Conservation (phyloP, 2,113 vertebrate species). For the Recurvirostra avosetta region DNA sequence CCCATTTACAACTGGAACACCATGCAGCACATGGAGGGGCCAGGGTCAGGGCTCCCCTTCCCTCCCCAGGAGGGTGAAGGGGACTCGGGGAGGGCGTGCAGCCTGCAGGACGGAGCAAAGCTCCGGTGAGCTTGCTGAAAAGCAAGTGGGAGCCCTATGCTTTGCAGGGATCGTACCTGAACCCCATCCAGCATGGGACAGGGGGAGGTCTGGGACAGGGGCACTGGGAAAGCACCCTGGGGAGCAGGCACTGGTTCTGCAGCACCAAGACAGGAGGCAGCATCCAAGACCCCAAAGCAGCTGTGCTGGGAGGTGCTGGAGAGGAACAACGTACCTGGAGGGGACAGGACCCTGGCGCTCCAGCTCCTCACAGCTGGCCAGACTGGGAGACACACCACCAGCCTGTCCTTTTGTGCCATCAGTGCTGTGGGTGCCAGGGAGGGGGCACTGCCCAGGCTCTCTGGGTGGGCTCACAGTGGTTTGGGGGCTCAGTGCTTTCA, state of each 20-base stretch:
- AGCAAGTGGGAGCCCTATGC: not conserved
- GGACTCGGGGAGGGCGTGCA: not conserved
- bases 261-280: not conserved
- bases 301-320: not conserved
- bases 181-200: not conserved
- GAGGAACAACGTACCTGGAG: not conserved
- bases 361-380: not conserved
- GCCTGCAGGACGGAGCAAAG: not conserved
- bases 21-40: not conserved
- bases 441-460: not conserved
- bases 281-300: not conserved
- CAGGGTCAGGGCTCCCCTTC: not conserved
- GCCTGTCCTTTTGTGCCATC: not conserved
- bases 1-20: not conserved
- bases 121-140: not conserved
- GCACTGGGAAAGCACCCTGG: not conserved
- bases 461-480: constrained; percentile 10
- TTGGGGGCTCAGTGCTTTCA: not conserved
- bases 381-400: not conserved
- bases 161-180: not conserved
- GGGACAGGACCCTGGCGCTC: not conserved
- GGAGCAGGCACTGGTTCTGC: not conserved
- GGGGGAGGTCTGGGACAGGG: not conserved
- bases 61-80: not conserved
- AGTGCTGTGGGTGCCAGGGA: not conserved